Percentiles rank a stretch among this genome's conserved stretches.
Evolutionary conservation across 1,140 invertebrate genomes (phyloP).

Genomic region (Lasaia peninsularis): DNA sequence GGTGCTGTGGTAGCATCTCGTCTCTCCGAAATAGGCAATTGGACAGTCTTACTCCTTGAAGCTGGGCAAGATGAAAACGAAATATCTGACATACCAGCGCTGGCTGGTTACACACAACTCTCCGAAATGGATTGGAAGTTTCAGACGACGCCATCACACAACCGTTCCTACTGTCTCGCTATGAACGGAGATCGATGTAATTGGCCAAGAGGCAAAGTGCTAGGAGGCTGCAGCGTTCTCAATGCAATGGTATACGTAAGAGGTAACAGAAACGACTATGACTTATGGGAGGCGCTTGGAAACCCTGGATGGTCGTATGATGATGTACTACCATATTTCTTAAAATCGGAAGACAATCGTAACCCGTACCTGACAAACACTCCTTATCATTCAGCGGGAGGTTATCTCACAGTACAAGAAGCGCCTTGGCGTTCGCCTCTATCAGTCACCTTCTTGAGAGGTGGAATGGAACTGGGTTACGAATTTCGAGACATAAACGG

Average conservation of each 20-base stretch:
- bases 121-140: slow-evolving; percentile 95
- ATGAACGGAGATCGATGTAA: slow-evolving; percentile 91
- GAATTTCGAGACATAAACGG: slow-evolving; percentile 90
- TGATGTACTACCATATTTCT: slow-evolving; percentile 91
- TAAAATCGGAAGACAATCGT: slow-evolving; percentile 92
- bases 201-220: slow-evolving; percentile 92
- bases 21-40: slow-evolving; percentile 87
- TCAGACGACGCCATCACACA: slow-evolving; percentile 88
- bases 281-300: slow-evolving; percentile 91
- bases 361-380: slow-evolving; percentile 87
- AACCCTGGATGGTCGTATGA: slow-evolving; percentile 95
- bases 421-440: slow-evolving; percentile 88
- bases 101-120: slow-evolving; percentile 87
- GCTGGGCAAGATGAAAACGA: slow-evolving; percentile 90
- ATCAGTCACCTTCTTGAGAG: slow-evolving; percentile 88
- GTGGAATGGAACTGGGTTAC: slow-evolving; percentile 88
- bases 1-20: slow-evolving; percentile 95
- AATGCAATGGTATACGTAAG: slow-evolving; percentile 98
- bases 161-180: slow-evolving; percentile 86
- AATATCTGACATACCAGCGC: slow-evolving; percentile 86
- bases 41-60: slow-evolving; percentile 89
- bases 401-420: slow-evolving; percentile 91
- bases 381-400: slow-evolving; percentile 86
- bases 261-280: slow-evolving; percentile 94
- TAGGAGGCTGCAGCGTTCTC: slow-evolving; percentile 95